Base-by-base conservation (phyloP, 2,888 invertebrate genomes). In the Pseudanteris insignis region DNA sequence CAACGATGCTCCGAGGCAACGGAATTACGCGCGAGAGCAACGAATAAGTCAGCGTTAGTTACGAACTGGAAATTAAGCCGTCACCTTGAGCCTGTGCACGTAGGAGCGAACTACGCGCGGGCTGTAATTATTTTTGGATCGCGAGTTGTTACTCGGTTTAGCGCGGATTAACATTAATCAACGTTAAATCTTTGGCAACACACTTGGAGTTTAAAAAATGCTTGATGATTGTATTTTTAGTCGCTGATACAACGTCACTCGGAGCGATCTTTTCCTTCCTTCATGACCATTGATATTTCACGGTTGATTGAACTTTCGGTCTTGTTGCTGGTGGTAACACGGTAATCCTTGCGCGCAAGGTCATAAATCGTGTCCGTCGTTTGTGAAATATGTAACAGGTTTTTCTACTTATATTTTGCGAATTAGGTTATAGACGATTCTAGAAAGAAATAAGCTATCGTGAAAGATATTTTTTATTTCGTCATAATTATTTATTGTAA, bases 41-140 rank as follows among this genome's bases (percentile, higher is more conserved):
- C 33, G 18, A 33, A 33, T 44, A 24, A 44, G 25, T 33, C 43
- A 10, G 6, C 21, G 32, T 14, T 13, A 11, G 21, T 6, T 21
- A 11, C 30, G 24, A 30, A 30, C 32, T 43, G 25, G 33, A 34
- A 46, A 46, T 46, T 36, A 46, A 46, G 28, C 34, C 33, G 14
- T 46, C 46, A 46, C 36, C 36, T 47, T 36, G 34, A 25, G 36
- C 15, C 24, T 12, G 9, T 11, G 1, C 9, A 5, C 13, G 9
- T n/a, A 9, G 9, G 2, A 34, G 15, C 34, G 7, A 34, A 34
- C 15, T 1, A 13, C 1, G 8, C n/a, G n/a, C 9, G 29, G 6
- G 12, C 26, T 28, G 18, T 24, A 33, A 34, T 33, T 44, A 44
- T 34, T 44, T 44, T 25, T 26, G 28, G 26, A 37, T 13, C 13